Conservation (phyloP, 2,888 invertebrate genomes). For the Cheiracanthium punctorium region DNA sequence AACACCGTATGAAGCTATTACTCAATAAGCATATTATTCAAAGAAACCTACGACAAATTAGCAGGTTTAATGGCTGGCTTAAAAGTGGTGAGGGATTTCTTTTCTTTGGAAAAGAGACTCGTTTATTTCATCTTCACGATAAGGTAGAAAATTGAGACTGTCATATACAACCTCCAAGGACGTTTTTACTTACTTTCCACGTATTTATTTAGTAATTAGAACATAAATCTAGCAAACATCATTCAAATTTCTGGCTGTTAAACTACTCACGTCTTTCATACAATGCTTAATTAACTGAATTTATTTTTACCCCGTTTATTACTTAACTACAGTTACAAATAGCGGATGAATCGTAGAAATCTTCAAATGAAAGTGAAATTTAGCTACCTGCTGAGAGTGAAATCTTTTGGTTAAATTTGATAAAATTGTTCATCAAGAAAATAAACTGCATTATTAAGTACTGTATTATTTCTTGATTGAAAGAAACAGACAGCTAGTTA, state of each 20-base stretch:
- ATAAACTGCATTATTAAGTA: constrained; percentile 13
- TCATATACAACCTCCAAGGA: constrained; percentile 23
- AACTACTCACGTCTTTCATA: constrained; percentile 1
- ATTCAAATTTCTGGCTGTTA: neutral
- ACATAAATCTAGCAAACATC: neutral
- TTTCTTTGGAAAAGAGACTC: constrained; percentile 12
- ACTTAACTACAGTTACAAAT: constrained; percentile 11
- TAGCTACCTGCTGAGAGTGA: neutral
- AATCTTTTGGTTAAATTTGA: neutral
- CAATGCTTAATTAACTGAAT: constrained; percentile 22
- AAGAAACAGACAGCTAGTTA: too few relatives aligned
- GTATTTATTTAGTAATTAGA: constrained; percentile 35
- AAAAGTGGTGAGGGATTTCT: constrained; percentile 51
- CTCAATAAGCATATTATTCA: neutral
- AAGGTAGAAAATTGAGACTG: constrained; percentile 44
- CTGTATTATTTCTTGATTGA: neutral
- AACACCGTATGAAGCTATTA: constrained; percentile 6
- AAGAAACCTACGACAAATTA: constrained; percentile 53
- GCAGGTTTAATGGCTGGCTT: constrained; percentile 58
- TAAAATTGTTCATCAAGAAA: constrained; percentile 1
- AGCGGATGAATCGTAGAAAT: neutral
- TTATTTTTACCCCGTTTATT: constrained; percentile 7
- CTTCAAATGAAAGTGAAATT: neutral
- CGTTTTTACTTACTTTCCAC: constrained; percentile 19
- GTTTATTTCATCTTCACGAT: constrained; percentile 41